These are phyloP conservation scores for Leptarthrus brevirostris DNA, from an alignment of 2,888 invertebrate species.

Conservation along the genomic window DNA sequence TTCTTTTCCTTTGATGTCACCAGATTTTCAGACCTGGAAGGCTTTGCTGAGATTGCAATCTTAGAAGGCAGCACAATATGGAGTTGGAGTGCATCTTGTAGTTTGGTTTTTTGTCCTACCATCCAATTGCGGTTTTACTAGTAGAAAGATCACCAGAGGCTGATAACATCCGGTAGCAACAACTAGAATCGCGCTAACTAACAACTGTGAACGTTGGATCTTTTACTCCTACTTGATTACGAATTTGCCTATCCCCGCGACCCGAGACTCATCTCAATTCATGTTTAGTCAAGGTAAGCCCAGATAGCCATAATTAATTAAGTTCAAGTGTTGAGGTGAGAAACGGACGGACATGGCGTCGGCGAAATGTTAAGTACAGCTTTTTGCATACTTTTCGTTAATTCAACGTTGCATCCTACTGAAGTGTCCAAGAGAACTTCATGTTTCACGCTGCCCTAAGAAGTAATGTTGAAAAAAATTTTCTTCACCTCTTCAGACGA, in stretches of 20 bases:
- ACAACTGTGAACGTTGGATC: slow-evolving; percentile 9
- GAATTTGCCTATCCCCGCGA: background rate
- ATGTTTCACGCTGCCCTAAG: slow-evolving; percentile 23
- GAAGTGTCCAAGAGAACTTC: slow-evolving; percentile 24
- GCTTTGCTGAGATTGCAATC: slow-evolving; percentile 12
- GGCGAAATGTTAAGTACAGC: slow-evolving; percentile 17
- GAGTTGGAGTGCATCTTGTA: background rate
- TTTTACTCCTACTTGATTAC: background rate
- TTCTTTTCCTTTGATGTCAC: background rate
- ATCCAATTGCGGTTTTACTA: background rate
- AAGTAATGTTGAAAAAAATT: slow-evolving; percentile 16
- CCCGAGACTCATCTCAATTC: background rate
- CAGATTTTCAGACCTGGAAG: slow-evolving; percentile 2
- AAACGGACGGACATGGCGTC: no score
- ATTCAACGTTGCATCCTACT: slow-evolving; percentile 7
- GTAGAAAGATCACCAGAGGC: slow-evolving; percentile 11
- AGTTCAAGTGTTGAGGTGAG: slow-evolving; percentile 39
- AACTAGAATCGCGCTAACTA: slow-evolving; percentile 11
- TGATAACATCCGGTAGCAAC: slow-evolving; percentile 15
- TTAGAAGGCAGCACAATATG: background rate
- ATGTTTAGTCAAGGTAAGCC: slow-evolving; percentile 31
- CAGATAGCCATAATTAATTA: slow-evolving; percentile 42
- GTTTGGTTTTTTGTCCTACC: background rate
- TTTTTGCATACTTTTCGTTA: slow-evolving; percentile 15
- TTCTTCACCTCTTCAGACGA: slow-evolving; percentile 5